Conservation (phyloP, 2,888 invertebrate genomes). For the Erynnis tages region DNA sequence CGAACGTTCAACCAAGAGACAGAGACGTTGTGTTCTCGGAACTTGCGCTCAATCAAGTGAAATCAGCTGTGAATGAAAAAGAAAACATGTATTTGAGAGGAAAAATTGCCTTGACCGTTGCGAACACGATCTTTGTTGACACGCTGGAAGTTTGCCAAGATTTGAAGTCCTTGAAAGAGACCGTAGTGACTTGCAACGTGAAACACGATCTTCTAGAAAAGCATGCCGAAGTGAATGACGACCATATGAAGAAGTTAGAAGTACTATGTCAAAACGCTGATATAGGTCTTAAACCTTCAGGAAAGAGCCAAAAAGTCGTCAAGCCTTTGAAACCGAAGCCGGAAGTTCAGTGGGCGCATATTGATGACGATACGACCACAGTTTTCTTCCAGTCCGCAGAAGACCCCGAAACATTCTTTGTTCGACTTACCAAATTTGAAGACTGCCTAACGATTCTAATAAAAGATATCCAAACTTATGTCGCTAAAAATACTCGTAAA, state of each 20-base stretch:
- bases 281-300: conserved; percentile 36
- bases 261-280: conserved; percentile 62
- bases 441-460: conserved; percentile 57
- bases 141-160: conserved; percentile 82
- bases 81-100: conserved; percentile 65
- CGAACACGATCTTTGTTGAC: conserved; percentile 84
- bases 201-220: conserved; percentile 72
- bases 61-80: conserved; percentile 49
- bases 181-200: conserved; percentile 78
- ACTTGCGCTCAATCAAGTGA: conserved; percentile 51
- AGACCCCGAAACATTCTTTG: conserved; percentile 72
- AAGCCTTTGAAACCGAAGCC: conserved; percentile 36
- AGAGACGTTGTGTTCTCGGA: conserved; percentile 65
- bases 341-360: conserved; percentile 70
- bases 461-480: conserved; percentile 63
- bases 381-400: conserved; percentile 69
- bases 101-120: conserved; percentile 79
- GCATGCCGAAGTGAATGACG: conserved; percentile 60
- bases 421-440: conserved; percentile 71
- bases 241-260: conserved; percentile 73
- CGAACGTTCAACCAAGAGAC: conserved; percentile 62
- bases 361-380: conserved; percentile 60
- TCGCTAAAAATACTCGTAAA: conserved; percentile 41
- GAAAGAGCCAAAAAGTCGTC: conserved; percentile 32
- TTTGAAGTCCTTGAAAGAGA: conserved; percentile 68